Evolutionary conservation across 2,113 vertebrate genomes (phyloP).

Genomic region (Dasyornis broadbenti): DNA sequence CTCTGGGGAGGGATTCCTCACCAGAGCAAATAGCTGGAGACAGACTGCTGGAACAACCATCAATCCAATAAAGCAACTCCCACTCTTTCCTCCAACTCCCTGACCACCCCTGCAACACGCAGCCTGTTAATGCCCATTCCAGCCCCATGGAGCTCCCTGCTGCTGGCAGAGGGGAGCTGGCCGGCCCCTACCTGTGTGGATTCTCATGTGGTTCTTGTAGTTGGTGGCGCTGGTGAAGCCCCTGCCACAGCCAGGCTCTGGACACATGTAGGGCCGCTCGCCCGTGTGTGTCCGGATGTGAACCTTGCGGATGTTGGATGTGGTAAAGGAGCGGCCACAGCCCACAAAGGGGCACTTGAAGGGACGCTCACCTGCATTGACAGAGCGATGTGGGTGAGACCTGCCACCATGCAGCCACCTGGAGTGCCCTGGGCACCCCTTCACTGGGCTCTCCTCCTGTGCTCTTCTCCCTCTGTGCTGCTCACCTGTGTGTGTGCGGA

Average conservation of each 20-base stretch:
- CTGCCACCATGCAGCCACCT: fast-evolving
- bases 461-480: neutral
- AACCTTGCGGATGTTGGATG: slow-evolving; percentile 82
- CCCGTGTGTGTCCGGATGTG: slow-evolving; percentile 83
- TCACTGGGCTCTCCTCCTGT: neutral
- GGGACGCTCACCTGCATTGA: slow-evolving; percentile 75
- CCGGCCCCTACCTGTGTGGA: slow-evolving; percentile 78
- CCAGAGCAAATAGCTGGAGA: neutral
- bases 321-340: slow-evolving; percentile 84
- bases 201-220: slow-evolving; percentile 87
- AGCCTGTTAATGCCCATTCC: neutral
- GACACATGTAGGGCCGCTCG: slow-evolving; percentile 80
- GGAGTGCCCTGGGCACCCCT: neutral
- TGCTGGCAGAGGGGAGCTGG: neutral
- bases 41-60: neutral
- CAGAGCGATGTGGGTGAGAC: neutral
- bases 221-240: slow-evolving; percentile 85
- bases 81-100: neutral
- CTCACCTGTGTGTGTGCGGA: slow-evolving; percentile 82
- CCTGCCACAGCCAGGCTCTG: slow-evolving; percentile 75
- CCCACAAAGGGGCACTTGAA: slow-evolving; percentile 82
- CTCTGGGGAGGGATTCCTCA: neutral
- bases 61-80: neutral
- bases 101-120: fast-evolving
- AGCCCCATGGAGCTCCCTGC: neutral